Percentiles rank a stretch among this genome's conserved stretches.
These are phyloP conservation scores for Paracentrotus lividus DNA, from an alignment of 53 echinoderm and acorn worm species.

Conservation along the genomic window DNA sequence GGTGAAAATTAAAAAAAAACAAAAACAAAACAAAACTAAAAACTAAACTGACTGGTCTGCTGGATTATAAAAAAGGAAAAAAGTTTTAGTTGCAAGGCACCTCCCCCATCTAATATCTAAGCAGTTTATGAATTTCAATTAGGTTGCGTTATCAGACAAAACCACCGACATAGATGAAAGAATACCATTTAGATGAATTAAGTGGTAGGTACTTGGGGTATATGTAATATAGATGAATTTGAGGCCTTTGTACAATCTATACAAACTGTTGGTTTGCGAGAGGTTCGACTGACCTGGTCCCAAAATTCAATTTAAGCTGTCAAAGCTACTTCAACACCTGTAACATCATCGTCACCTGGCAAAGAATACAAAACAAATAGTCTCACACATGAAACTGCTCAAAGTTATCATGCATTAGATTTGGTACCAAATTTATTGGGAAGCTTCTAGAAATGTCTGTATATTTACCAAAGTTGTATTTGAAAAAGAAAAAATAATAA, in stretches of 20 bases:
- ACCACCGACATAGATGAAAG: not conserved
- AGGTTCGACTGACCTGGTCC: constrained; percentile 52
- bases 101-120: not conserved
- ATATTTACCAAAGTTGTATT: too few relatives aligned
- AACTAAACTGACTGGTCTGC: not conserved
- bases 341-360: constrained; percentile 25
- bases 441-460: not conserved
- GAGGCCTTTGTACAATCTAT: not conserved
- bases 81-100: not conserved
- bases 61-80: not conserved
- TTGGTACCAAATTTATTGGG: too few relatives aligned
- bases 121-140: not conserved
- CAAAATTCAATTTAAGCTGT: constrained; percentile 41
- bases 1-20: too few relatives aligned
- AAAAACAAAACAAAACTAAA: too few relatives aligned
- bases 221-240: not conserved
- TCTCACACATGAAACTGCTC: not conserved
- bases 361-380: constrained; percentile 29
- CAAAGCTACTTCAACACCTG: constrained; percentile 29
- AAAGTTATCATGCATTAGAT: not conserved
- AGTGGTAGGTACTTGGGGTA: not conserved
- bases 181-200: not conserved
- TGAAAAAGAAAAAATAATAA: too few relatives aligned
- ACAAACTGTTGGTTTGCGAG: not conserved
- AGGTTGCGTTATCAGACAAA: constrained; percentile 2